Percentiles rank a stretch among this genome's conserved stretches.
phyloP scores from a whole-genome alignment of 2,113 vertebrate genomes.

The Thalassarche chlororhynchos region DNA sequence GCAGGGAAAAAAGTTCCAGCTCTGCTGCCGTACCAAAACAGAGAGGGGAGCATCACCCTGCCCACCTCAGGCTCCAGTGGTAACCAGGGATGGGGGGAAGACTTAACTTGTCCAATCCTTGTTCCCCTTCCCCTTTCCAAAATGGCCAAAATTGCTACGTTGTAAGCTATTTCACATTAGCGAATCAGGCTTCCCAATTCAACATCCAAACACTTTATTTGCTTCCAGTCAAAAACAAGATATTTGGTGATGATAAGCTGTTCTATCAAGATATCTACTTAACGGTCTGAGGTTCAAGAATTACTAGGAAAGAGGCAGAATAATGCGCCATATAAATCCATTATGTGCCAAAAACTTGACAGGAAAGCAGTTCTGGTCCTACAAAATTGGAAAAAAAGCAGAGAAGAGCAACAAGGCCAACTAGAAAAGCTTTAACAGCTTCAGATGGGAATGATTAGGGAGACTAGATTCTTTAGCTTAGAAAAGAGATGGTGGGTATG shows the following conservation, averaged over 20 bases:
- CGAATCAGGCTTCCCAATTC: neutral
- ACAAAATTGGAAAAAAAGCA: neutral
- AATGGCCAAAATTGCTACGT: neutral
- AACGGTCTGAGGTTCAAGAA: neutral
- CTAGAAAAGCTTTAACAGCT: neutral
- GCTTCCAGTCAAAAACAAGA: neutral
- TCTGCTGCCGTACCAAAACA: neutral
- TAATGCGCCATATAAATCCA: neutral
- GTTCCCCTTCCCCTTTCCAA: neutral
- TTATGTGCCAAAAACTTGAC: neutral
- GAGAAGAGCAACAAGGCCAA: neutral
- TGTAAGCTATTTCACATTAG: neutral
- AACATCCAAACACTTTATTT: neutral
- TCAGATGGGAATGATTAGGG: neutral
- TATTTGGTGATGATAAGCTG: neutral
- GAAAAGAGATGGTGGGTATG: neutral
- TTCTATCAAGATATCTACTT: neutral
- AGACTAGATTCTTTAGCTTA: neutral
- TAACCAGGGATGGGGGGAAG: neutral
- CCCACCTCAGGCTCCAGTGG: neutral
- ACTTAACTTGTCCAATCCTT: neutral
- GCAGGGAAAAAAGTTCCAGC: neutral
- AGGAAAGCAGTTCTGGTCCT: neutral
- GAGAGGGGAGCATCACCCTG: accelerated
- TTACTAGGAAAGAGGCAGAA: neutral